Base-by-base conservation (phyloP, 2,113 vertebrate species). In the Neodon shergylaensis region DNA sequence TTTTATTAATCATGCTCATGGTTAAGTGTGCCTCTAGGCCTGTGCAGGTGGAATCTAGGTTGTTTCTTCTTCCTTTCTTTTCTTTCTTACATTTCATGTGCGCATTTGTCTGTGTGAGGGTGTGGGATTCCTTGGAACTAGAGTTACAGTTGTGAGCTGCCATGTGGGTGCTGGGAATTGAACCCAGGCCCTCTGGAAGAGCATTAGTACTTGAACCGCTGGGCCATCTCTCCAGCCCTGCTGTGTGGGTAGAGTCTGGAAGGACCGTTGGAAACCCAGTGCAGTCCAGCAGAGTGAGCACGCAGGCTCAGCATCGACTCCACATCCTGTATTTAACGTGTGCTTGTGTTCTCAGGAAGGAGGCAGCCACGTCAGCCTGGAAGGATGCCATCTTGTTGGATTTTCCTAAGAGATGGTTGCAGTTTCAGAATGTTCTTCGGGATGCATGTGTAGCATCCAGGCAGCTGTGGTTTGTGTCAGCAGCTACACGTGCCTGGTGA, bases 191-290 rank as follows among this genome's bases (percentile, higher is more conserved):
- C 70, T 73, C n/a, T 39, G n/a, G n/a, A 39, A 73, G n/a, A 73
- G 3, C 36, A 73, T 9, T n/a, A 73, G 36, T 39, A 19, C 70
- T 39, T 19, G 3, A 39, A 39, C 70, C 7, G 3, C 36, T 73
- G 19, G 21, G 70, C n/a, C 70, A 10, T 73, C 70, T 39, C 70
- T 73, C 70, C n/a, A 73, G 70, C 36, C 19, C 36, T 19, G n/a
- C 47, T 13, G 12, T 0, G 10, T 47, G 22, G 61, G 19, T 33
- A 31, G n/a, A 65, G 26, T 65, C 39, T 84, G 58, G 58, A 63
- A 49, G 1, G 0, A 1, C 47, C 0, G 1, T 2, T 5, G 9
- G 21, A 44, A 74, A 10, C 19, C 19, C 8, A 5, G 7, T 39
- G 7, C 12, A 31, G 82, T 36, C 58, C 26, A 28, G 7, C 3